These are phyloP conservation scores for Orchesella flavescens DNA, from an alignment of 2,888 invertebrate species.

Conservation along the genomic window DNA sequence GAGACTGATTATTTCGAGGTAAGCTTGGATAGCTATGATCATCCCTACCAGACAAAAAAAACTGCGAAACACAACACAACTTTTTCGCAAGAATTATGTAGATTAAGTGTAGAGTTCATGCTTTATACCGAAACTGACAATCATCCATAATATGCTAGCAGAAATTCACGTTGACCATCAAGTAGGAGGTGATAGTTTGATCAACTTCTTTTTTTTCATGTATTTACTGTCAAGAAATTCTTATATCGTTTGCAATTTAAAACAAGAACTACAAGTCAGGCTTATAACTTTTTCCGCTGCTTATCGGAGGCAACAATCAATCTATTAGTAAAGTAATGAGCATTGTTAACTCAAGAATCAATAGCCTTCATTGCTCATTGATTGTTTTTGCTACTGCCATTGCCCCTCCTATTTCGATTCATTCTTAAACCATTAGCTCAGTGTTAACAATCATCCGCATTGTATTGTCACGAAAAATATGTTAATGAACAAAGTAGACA, in stretches of 20 bases:
- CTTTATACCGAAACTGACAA: too few species aligned
- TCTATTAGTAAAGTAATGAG: conserved; percentile 43
- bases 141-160: too few species aligned
- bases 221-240: too few species aligned
- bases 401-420: not conserved
- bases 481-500: conserved; percentile 10
- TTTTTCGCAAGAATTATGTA: too few species aligned
- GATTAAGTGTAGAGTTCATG: too few species aligned
- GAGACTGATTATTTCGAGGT: too few species aligned
- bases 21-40: too few species aligned
- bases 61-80: too few species aligned
- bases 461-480: conserved; percentile 26
- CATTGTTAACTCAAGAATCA: conserved; percentile 38
- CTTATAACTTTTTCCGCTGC: conserved; percentile 39
- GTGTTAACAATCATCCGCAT: not conserved
- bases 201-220: too few species aligned
- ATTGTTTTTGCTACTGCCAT: conserved; percentile 16
- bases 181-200: too few species aligned
- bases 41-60: too few species aligned
- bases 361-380: conserved; percentile 43
- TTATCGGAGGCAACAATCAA: conserved; percentile 27
- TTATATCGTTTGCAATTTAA: not conserved
- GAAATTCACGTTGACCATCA: too few species aligned
- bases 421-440: conserved; percentile 22
- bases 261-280: conserved; percentile 21